Base-by-base conservation (phyloP, 2,888 invertebrate genomes). In the Plagodis pulveraria region DNA sequence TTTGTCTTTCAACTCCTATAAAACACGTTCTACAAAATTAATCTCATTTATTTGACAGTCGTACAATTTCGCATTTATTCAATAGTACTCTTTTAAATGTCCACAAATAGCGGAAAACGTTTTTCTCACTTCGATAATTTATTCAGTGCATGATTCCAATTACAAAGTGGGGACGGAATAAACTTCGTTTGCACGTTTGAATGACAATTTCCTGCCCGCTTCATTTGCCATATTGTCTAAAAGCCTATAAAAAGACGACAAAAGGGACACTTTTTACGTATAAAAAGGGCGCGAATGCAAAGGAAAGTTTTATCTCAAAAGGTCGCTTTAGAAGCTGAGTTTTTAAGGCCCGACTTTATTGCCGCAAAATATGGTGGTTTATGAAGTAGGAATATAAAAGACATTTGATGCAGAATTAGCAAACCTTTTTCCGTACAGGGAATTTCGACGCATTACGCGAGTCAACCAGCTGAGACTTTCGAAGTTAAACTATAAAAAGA, bases 141-240 rank as follows among this genome's bases (percentile, higher is more conserved):
- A 87, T 86, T 85, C 86, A 78, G 78, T 80, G 83, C 85, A 84
- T 86, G 84, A 76, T 77, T 79, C 77, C 83, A 85, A 86, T 87
- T 83, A 72, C 80, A 74, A 80, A 80, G 80, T 77, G 81, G 81
- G 74, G 77, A 77, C 75, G 80, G 74, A 81, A 85, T 84, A 83
- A 84, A 88, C 82, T 87, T 85, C 81, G 83, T 86, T 85, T 82
- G 82, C 83, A 80, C 85, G 77, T 81, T 83, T 86, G 85, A 87
- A 85, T 80, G 77, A 76, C 81, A 82, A 77, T 83, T 80, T 65
- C 66, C 67, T 67, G 66, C 67, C 57, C 70, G 72, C 77, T 79
- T 81, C 75, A 80, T 81, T 82, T 81, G 74, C 75, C 72, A 76
- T 75, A 82, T 83, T 84, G 81, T 83, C 76, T 75, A 44, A 36